phyloP scores from a whole-genome alignment of 1,140 invertebrate genomes.

The Micrasema minimum region DNA sequence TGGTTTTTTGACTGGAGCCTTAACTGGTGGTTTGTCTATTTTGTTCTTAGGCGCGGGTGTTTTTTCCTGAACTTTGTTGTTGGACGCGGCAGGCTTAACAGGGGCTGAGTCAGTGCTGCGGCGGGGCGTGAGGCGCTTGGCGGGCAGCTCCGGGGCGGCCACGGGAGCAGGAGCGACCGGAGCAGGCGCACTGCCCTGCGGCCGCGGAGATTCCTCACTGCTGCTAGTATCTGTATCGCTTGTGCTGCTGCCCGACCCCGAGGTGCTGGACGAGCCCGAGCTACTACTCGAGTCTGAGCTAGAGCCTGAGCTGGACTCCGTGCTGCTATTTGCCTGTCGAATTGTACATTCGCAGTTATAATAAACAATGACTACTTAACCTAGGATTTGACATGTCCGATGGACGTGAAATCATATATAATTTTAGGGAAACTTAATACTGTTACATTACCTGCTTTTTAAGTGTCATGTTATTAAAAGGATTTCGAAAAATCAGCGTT shows the following conservation, averaged over 20 bases:
- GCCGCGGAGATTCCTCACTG: slow-evolving; percentile 59
- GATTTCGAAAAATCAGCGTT: slow-evolving; percentile 41
- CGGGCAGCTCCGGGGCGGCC: slow-evolving; percentile 57
- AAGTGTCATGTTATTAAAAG: slow-evolving; percentile 46
- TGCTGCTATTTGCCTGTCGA: slow-evolving; percentile 68
- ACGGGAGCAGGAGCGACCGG: slow-evolving; percentile 40
- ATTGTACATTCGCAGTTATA: slow-evolving; percentile 35
- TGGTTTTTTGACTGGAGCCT: slow-evolving; percentile 34
- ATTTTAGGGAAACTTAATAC: slow-evolving; percentile 12
- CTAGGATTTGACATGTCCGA: slow-evolving; percentile 41
- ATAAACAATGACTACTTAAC: slow-evolving; percentile 51
- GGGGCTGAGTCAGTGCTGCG: slow-evolving; percentile 61
- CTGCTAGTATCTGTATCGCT: slow-evolving; percentile 68
- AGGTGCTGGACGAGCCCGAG: slow-evolving; percentile 75
- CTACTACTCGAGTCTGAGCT: slow-evolving; percentile 75
- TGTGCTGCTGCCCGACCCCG: slow-evolving; percentile 76
- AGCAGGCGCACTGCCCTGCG: slow-evolving; percentile 35
- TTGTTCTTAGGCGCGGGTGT: slow-evolving; percentile 24
- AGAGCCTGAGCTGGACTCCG: slow-evolving; percentile 72
- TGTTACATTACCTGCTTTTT: slow-evolving; percentile 44
- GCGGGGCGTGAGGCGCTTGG: slow-evolving; percentile 62
- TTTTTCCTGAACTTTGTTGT: slow-evolving; percentile 34
- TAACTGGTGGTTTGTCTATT: slow-evolving; percentile 34
- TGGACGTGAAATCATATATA: slow-evolving; percentile 10
- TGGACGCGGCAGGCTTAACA: slow-evolving; percentile 3